These are phyloP conservation scores for Drosophila kanekoi DNA, from an alignment of 2,888 invertebrate genomes.

Conservation along the genomic window DNA sequence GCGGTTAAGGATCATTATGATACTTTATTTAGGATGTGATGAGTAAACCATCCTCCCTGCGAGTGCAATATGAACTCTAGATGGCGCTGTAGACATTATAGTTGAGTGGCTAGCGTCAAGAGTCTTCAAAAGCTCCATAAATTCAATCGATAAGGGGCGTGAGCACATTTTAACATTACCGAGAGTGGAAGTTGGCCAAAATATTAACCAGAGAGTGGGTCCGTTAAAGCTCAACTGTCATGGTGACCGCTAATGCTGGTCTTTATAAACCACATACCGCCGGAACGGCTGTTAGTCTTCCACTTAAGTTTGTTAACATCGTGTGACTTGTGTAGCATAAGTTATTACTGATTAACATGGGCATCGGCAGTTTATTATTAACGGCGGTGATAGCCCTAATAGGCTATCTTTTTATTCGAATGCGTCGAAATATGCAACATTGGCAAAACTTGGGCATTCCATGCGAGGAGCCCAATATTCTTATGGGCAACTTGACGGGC, in stretches of 20 bases:
- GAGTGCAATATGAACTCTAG: not conserved
- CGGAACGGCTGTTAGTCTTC: not conserved
- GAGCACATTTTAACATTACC: not conserved
- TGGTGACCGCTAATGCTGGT: slow-evolving; percentile 1
- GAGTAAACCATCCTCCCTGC: too few species aligned
- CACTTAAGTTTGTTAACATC: not conserved
- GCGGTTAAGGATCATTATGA: too few species aligned
- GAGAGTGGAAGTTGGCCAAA: not conserved
- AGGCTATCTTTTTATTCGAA: slow-evolving; percentile 50
- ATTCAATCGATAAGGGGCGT: not conserved
- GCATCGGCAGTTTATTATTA: not conserved
- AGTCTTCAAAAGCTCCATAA: not conserved
- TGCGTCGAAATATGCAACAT: slow-evolving; percentile 40
- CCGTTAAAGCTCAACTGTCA: not conserved
- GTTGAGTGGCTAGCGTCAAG: not conserved
- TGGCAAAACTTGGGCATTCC: slow-evolving; percentile 61
- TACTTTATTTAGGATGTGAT: too few species aligned
- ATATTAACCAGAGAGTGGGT: not conserved
- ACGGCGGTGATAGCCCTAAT: slow-evolving; percentile 12
- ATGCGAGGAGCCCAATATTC: slow-evolving; percentile 57
- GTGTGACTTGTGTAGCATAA: too few species aligned
- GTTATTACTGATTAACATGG: not conserved
- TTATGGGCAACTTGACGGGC: slow-evolving; percentile 64
- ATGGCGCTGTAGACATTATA: not conserved
- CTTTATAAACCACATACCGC: not conserved